These are phyloP conservation scores for Calephelis virginiensis DNA, from an alignment of 1,140 invertebrate species.

Conservation along the genomic window DNA sequence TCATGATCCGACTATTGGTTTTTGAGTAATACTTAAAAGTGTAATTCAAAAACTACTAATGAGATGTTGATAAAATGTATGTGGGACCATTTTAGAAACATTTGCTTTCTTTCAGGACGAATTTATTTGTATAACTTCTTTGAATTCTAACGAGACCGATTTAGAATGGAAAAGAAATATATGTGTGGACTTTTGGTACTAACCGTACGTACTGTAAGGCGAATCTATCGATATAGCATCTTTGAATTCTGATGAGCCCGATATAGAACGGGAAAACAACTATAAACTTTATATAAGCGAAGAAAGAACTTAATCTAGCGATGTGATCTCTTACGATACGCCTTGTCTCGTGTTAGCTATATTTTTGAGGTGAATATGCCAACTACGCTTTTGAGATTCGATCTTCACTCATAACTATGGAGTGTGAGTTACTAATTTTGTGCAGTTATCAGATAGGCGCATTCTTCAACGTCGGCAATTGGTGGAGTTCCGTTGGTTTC, in stretches of 20 bases:
- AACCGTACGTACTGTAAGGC: neutral
- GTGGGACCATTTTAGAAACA: too few relatives aligned
- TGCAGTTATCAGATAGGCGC: constrained; percentile 33
- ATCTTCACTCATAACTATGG: constrained; percentile 40
- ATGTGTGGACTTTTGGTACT: too few relatives aligned
- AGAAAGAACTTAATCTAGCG: constrained; percentile 35
- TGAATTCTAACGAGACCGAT: constrained; percentile 5
- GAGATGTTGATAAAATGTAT: too few relatives aligned
- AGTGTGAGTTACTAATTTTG: constrained; percentile 46
- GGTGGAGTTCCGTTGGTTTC: too few relatives aligned
- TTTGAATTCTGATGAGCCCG: neutral
- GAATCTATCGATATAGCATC: neutral
- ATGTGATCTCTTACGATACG: constrained; percentile 37
- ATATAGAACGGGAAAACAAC: constrained; percentile 26
- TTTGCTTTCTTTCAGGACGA: neutral
- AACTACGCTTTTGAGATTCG: constrained; percentile 37
- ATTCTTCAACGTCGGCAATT: too few relatives aligned
- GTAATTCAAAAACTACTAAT: too few relatives aligned
- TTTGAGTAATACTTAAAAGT: too few relatives aligned
- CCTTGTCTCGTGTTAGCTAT: constrained; percentile 39
- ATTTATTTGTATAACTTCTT: neutral
- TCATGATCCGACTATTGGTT: too few relatives aligned
- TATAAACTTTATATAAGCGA: constrained; percentile 27
- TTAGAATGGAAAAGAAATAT: constrained; percentile 20
- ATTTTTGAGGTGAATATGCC: constrained; percentile 48